Evolutionary conservation across 2,888 invertebrate species (phyloP), one percentile per base, ranked within the genome.

Genomic region (Chelonus formosanus): DNA sequence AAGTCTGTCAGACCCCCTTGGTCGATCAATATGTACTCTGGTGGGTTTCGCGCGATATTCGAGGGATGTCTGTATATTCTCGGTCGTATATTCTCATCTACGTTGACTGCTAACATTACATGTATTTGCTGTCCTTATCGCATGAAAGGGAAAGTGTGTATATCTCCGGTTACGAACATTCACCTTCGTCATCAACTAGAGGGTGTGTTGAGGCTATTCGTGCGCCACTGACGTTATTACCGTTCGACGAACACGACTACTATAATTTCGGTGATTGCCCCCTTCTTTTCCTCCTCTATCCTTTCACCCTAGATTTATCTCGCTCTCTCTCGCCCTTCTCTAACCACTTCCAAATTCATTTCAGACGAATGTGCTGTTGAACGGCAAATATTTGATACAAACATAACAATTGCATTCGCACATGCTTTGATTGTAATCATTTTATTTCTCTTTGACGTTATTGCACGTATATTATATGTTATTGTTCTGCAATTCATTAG

Each of bases 21-120:
- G 70, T 66, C 80, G 80, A 80, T 81, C 80, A 78, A 80, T 80
- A 80, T 75, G 76, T 77, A 77, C 73, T 72, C 77, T 75, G 76
- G 48, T 55, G 40, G 48, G 65, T 53, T 55, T 65, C 55, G 48
- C 60, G 48, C 55, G 34, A 48, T 65, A 55, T 60, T 10, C 48
- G 60, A 50, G 48, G 47, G 34, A 36, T 54, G 45, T 62, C 54
- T 36, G 40, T 53, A n/a, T 7, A 65, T 20, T 20, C 60, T 57
- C 47, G 43, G 31, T 20, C 53, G 57, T 58, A 57, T 58, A 58
- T 52, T 32, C 54, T 60, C 54, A 59, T 59, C 10, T 47, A 45
- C 5, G 44, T 52, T 44, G 35, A 8, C 58, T 47, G 35, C 59
- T 40, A 45, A 44, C 47, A 40, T 47, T 47, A 35, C 7, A 32